A percentile compares a stretch with the other conserved stretches of the same genome.
phyloP scores from a whole-genome alignment of 2,113 vertebrate genomes.

The Hepsetus odoe region DNA sequence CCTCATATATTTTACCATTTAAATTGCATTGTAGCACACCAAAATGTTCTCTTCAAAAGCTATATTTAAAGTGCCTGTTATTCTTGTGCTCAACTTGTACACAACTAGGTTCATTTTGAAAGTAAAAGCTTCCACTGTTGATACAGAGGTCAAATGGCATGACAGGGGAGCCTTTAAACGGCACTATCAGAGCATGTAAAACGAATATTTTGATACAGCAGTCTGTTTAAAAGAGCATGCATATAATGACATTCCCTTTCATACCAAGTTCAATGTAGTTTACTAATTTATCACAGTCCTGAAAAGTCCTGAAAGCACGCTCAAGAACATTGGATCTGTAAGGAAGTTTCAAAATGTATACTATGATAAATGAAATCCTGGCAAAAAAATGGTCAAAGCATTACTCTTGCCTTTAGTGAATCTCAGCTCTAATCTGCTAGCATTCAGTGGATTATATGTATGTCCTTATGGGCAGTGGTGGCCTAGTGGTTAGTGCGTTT shows the following conservation, averaged over 20 bases:
- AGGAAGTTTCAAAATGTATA: not conserved
- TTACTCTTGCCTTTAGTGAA: no score
- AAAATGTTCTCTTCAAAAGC: not conserved
- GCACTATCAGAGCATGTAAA: conserved; percentile 11
- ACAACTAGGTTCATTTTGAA: not conserved
- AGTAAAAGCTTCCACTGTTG: not conserved
- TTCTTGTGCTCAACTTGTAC: conserved; percentile 13
- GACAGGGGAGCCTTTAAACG: conserved; percentile 18
- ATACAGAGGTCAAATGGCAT: not conserved
- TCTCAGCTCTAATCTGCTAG: no score
- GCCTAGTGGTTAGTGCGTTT: no score
- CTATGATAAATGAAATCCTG: no score
- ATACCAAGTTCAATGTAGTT: not conserved
- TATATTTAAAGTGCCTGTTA: not conserved
- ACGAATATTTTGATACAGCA: conserved; percentile 17
- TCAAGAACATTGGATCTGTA: no score
- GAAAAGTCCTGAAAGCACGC: no score
- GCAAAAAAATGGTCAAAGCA: no score
- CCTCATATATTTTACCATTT: no score
- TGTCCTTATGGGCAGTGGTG: no score
- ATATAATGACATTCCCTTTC: not conserved
- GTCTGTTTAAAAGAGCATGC: conserved; percentile 1
- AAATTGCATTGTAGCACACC: no score
- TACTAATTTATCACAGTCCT: not conserved
- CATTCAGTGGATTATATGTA: no score